Evolutionary conservation across 2,113 vertebrate species (phyloP), one percentile per base, ranked within the genome.

Genomic region (Solenodon paradoxus): DNA sequence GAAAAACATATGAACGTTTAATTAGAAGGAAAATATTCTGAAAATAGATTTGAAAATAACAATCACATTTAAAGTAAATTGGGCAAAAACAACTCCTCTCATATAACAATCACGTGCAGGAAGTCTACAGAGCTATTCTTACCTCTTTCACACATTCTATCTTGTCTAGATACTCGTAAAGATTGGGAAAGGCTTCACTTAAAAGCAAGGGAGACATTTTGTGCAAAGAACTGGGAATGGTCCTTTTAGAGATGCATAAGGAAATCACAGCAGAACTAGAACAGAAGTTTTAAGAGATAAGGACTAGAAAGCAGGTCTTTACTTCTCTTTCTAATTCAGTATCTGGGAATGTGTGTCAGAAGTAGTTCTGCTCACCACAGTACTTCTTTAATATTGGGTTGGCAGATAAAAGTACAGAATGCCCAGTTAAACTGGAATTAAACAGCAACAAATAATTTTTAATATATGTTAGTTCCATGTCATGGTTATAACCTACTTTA

Each of bases 41-140:
- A 92, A 96, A 92, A 42, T 66, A 10, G 7, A 84, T 87, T 69
- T 38, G 35, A 90, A 95, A 87, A 84, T 68, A 88, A 24, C 55
- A 89, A 72, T 72, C 38, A 85, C 28, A 85, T 94, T 74, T 35
- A 93, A 92, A 93, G 90, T 53, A 92, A 84, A 71, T 75, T 80
- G 51, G 61, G 78, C 7, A 64, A 85, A 94, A 55, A 11, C 66
- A 90, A 69, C 40, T 66, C 22, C 40, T 95, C 87, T 88, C 78
- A 88, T 19, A 7, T 40, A 90, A 68, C n/a, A 64, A 59, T 77
- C 47, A 85, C 35, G 89, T 92, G 78, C 40, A 80, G 28, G 12
- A 28, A 78, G 30, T 55, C 26, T 53, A 89, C 38, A 77, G 26
- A 78, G 49, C 86, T 83, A 81, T 63, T 61, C 61, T 88, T 87